Evolutionary conservation across 2,113 vertebrate species (phyloP), one percentile per base, ranked within the genome.

Genomic region (Fregetta grallaria): DNA sequence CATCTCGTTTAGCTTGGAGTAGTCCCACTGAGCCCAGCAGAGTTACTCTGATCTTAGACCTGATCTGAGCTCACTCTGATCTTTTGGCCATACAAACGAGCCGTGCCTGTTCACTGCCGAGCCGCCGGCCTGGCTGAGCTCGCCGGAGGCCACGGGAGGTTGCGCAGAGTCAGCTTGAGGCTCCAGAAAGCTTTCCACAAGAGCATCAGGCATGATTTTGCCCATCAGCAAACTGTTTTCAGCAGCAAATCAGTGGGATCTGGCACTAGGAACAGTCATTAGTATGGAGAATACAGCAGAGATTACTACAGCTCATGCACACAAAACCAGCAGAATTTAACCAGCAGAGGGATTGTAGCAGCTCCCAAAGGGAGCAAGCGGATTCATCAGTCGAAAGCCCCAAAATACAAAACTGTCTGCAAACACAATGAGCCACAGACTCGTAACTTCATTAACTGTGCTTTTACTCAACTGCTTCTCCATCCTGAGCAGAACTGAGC

Each of bases 291-390:
- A 95, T 36, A 72, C 61, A 94, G 61, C 65, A 94, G 61, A 68
- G 91, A 92, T 96, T 95, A 90, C 94, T 91, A 92, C 72, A 92
- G 79, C 86, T 95, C 61, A 26, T 27, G 58, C 76, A 88, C 73
- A 75, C 73, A 85, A 92, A 95, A 75, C n/a, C 49, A 81, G 63
- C 45, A 90, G 91, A 95, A 83, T 47, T 93, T 88, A 88, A 94
- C 96, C 90, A 91, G 86, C 91, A 81, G 53, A 65, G 38, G 61
- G 49, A 96, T 34, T 76, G 61, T 53, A 82, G 90, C 70, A 95
- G 81, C 40, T 75, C 74, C 88, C 81, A 94, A 77, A 93, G 65
- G 75, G 59, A 96, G 65, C 11, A 13, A 86, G 83, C 71, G 80
- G 88, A 95, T 88, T 93, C 86, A 96, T 95, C 94, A 82, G 50